phyloP scores from a whole-genome alignment of 2,797 vertebrate species.

The Scolopax rusticola region DNA sequence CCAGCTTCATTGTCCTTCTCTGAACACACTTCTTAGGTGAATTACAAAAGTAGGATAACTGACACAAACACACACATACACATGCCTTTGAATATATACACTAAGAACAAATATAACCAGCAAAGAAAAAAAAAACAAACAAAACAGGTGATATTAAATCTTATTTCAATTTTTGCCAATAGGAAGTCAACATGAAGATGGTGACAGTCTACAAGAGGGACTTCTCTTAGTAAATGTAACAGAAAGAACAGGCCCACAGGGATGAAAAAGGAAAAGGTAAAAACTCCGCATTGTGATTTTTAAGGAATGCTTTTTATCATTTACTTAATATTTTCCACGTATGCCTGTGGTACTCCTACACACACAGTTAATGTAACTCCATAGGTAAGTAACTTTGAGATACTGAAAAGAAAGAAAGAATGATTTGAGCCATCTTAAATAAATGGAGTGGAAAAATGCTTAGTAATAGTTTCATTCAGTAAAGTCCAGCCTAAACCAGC shows the following conservation, averaged over 20 bases:
- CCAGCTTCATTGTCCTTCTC: background rate
- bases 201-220: background rate
- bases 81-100: background rate
- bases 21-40: background rate
- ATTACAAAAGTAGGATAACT: background rate
- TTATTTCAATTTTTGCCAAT: background rate
- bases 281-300: background rate
- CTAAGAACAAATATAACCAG: background rate
- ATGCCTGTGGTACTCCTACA: background rate
- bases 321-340: background rate
- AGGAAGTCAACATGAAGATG: background rate
- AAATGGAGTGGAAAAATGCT: background rate
- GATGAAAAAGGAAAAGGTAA: background rate
- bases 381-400: background rate
- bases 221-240: background rate
- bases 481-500: background rate
- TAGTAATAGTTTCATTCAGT: background rate
- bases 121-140: background rate
- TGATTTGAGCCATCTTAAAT: background rate
- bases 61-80: background rate
- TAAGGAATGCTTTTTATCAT: background rate
- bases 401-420: background rate
- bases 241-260: background rate
- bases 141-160: background rate
- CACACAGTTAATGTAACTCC: background rate